Base-by-base conservation (phyloP, 2,888 invertebrate genomes). In the Cataglyphis altisquamis region DNA sequence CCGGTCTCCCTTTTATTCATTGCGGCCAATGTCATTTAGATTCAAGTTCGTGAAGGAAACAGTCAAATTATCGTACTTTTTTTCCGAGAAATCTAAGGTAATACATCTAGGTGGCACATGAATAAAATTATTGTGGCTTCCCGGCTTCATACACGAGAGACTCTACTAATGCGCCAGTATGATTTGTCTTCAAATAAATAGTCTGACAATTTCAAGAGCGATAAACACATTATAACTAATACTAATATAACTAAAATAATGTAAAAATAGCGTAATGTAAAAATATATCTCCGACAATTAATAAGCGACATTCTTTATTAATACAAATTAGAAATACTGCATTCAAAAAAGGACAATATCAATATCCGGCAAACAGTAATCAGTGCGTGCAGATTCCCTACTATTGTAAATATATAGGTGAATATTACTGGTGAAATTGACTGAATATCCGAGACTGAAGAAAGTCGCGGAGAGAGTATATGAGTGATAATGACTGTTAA, bases 111-210 rank as follows among this genome's bases (percentile, higher is more conserved):
- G 41, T 88, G 88, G 84, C 87, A 89, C 83, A 83, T 91, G 88
- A 89, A 90, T 89, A 86, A 90, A 91, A 92, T 88, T 90, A 83
- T 88, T 48, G 48, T 90, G 88, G 89, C 90, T 91, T 89, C 82
- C 86, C 86, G 77, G 75, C 88, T 92, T 92, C 86, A 91, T 91
- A 92, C 91, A 85, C 87, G 89, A 92, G 83, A 73, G 86, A 90
- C 63, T 89, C 88, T 36, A 29, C 68, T 91, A 91, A 93, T 91
- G 36, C 25, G 32, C n/a, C 55, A 32, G 32, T 45, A 60, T 45
- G 15, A 73, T 45, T 32, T 73, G 18, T 60, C 60, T 45, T 62
- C n/a, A 55, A 60, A 57, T 32, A 73, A n/a, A 10, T 41, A 70
- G 32, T 60, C 32, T 29, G 60, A 29, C 29, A 15, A 29, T 36